These are phyloP conservation scores for Thereva unica DNA, from an alignment of 2,888 invertebrate genomes.

Conservation along the genomic window DNA sequence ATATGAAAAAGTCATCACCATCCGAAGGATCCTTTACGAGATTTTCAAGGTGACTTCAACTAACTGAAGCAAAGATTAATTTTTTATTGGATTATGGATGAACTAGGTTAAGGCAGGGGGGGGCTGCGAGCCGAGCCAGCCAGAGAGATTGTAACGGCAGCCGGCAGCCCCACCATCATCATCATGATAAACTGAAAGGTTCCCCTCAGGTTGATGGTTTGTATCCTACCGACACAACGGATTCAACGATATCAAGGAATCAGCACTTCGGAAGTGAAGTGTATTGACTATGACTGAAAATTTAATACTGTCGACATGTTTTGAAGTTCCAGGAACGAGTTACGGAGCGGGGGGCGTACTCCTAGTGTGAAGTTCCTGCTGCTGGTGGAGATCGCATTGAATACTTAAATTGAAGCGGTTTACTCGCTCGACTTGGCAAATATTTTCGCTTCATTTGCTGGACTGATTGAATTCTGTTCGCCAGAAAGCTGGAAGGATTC, in stretches of 20 bases:
- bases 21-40: constrained; percentile 35
- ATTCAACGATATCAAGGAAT: constrained; percentile 35
- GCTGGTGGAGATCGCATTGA: background rate
- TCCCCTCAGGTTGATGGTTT: constrained; percentile 9
- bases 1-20: constrained; percentile 42
- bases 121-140: constrained; percentile 12
- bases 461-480: constrained; percentile 41
- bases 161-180: constrained; percentile 2
- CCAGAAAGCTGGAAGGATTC: background rate
- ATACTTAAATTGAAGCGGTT: constrained; percentile 40
- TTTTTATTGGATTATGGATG: constrained; percentile 41
- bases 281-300: constrained; percentile 39
- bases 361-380: background rate
- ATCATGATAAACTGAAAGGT: constrained; percentile 8
- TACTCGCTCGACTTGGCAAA: constrained; percentile 41
- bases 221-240: constrained; percentile 21
- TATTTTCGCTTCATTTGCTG: constrained; percentile 41
- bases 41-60: constrained; percentile 42
- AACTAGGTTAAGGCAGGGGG: constrained; percentile 9
- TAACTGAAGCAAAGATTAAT: constrained; percentile 41
- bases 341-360: background rate
- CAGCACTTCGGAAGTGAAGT: constrained; percentile 37
- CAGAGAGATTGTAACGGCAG: background rate
- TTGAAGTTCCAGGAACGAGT: background rate
- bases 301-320: constrained; percentile 37